phyloP scores from a whole-genome alignment of 2,888 invertebrate species.

The Sycophila texana region DNA sequence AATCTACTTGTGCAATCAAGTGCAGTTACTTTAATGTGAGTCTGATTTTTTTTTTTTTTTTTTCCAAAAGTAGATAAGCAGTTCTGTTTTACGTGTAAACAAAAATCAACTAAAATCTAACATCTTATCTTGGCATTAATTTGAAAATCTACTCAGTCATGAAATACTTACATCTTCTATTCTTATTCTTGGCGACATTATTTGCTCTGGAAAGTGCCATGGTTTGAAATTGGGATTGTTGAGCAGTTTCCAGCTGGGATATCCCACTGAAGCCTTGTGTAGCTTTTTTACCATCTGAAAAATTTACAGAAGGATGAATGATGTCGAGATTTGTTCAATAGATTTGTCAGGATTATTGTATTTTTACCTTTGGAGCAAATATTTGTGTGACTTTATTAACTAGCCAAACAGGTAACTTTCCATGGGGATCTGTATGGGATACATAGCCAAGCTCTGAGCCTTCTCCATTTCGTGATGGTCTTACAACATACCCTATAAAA shows the following conservation, averaged over 20 bases:
- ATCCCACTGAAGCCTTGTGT: constrained; percentile 88
- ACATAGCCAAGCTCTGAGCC: constrained; percentile 91
- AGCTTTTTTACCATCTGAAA: constrained; percentile 85
- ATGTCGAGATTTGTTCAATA: neutral
- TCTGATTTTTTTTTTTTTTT: neutral
- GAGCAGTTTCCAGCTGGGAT: constrained; percentile 88
- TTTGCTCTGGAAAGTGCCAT: constrained; percentile 92
- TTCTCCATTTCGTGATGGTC: constrained; percentile 77
- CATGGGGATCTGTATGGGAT: constrained; percentile 92
- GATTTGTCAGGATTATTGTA: neutral
- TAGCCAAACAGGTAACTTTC: constrained; percentile 91
- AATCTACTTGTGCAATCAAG: constrained; percentile 8
- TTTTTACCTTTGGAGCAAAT: constrained; percentile 85
- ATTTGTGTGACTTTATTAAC: constrained; percentile 92
- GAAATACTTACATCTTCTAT: constrained; percentile 81
- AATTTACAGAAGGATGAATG: constrained; percentile 11
- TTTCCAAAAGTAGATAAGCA: neutral
- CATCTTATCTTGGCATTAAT: neutral
- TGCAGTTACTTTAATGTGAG: neutral
- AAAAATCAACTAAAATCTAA: constrained; percentile 7
- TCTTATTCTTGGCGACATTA: constrained; percentile 83
- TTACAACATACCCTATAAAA: constrained; percentile 80
- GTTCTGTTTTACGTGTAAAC: neutral
- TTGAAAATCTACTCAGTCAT: constrained; percentile 17
- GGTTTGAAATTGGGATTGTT: constrained; percentile 88